Evolutionary conservation across 2,888 invertebrate genomes (phyloP), one percentile per base, ranked within the genome.

Genomic region (Pristionchus arcanus): DNA sequence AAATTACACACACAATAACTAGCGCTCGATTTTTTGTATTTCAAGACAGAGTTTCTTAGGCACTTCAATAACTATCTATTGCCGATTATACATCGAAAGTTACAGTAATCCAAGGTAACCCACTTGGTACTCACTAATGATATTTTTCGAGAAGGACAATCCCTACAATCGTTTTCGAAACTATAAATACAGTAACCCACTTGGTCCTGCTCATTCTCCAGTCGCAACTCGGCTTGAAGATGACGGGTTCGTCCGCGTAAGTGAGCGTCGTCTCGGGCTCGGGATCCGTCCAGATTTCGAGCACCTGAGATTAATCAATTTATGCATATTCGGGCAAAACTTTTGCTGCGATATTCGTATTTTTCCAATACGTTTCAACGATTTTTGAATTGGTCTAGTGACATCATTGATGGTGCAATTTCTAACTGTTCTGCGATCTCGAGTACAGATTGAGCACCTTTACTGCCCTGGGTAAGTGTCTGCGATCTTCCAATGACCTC

Each of bases 241-340:
- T 63, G 42, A 87, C 87, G 19, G 87, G 87, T 16, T 87, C 87
- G 21, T 87, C 87, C 1, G 42, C 87, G 87, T 87, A 87, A 4
- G 87, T 68, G 11, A 87, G 28, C 2, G 66, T 68, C 25, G 68
- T 68, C 37, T 87, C 66, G 31, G 66, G 87, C 68, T 87, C 87
- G 16, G 87, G 87, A n/a, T 87, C 87, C 19, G 87, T 87, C 87
- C 87, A 87, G 68, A 87, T 87, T 68, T 87, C 87, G 25, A 68
- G 25, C 42, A 87, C 87, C 87, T 87, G 37, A n/a, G n/a, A n/a
- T n/a, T n/a, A n/a, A n/a, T n/a, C n/a, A n/a, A n/a, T n/a, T n/a
- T n/a, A n/a, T n/a, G n/a, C n/a, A n/a, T n/a, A n/a, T n/a, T n/a
- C n/a, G n/a, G n/a, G n/a, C n/a, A n/a, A n/a, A n/a, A n/a, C n/a